Base-by-base conservation (phyloP, 2,797 vertebrate genomes). In the Sternotherus odoratus region DNA sequence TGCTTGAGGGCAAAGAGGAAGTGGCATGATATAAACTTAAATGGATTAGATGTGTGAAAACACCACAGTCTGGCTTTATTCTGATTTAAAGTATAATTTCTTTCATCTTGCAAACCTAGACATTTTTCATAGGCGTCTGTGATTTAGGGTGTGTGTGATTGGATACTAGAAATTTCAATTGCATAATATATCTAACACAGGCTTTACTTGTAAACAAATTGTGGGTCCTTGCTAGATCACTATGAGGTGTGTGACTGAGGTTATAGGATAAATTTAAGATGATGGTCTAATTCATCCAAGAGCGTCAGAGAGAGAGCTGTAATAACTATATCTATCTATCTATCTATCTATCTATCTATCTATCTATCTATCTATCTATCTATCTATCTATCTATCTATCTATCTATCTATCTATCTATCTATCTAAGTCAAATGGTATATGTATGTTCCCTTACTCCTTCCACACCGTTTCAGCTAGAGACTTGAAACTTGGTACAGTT, bases 11-110 rank as follows among this genome's bases (percentile, higher is more conserved):
- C 1, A 4, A 36, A n/a, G 50, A n/a, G 79, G 17, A 24, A 2
- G 15, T 11, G 1, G 1, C 17, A 5, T 51, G 5, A 9, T 3
- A 1, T 4, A 0, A 1, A 2, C 10, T 6, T 26, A 63, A 50
- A 39, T 23, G 80, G 11, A 15, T 9, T 74, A 24, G 56, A 56
- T 63, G 33, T 49, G 24, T 12, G 17, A 50, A n/a, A 10, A 4
- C 23, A 39, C 5, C 12, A 0, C 4, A 24, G 1, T 0, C 0
- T 8, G 43, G 0, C 8, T 54, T 1, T 81, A 8, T 69, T 39
- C 8, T 77, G 50, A 3, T 17, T 43, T 66, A 11, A 57, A 72
- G 5, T 28, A 12, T 3, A 39, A 23, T 69, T 23, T 0, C 3
- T 77, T 54, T 81, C 6, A 6, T 10, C 3, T 43, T 81, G 2